Percentiles rank a stretch among this genome's conserved stretches.
phyloP scores from a whole-genome alignment of 2,888 invertebrate species.

The Agriotes lineatus region DNA sequence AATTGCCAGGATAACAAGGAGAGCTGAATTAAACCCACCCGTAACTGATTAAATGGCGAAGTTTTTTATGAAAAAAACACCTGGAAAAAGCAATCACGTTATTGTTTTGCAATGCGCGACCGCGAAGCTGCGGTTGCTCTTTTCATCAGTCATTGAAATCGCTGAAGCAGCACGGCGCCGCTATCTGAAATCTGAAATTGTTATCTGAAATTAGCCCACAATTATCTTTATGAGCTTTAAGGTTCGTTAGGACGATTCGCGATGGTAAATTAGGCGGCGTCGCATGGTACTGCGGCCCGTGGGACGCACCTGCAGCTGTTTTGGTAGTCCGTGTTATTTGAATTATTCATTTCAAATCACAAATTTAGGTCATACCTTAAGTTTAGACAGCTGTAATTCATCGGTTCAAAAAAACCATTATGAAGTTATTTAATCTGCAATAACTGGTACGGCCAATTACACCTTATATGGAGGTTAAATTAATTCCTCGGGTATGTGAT shows the following conservation, averaged over 20 bases:
- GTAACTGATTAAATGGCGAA: background rate
- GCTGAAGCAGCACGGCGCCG: background rate
- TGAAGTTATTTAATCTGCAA: conserved; percentile 2
- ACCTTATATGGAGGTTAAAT: conserved; percentile 2
- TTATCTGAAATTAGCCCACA: conserved; percentile 2
- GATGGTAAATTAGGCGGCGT: background rate
- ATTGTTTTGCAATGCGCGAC: background rate
- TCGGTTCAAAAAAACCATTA: background rate
- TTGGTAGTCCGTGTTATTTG: background rate
- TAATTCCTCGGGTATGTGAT: background rate
- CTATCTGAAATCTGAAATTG: conserved; percentile 2
- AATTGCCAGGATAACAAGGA: conserved; percentile 5
- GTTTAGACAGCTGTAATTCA: conserved; percentile 8
- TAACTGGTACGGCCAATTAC: background rate
- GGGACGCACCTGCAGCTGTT: conserved; percentile 3
- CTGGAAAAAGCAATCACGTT: background rate
- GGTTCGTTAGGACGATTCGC: background rate
- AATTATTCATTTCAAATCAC: conserved; percentile 4
- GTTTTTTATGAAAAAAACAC: background rate
- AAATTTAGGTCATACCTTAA: conserved; percentile 11
- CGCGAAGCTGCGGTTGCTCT: conserved; percentile 11
- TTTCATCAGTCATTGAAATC: conserved; percentile 10
- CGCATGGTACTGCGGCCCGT: background rate
- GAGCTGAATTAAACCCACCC: background rate
- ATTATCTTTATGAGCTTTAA: background rate